Percentiles rank a stretch among this genome's conserved stretches.
These are phyloP conservation scores for Drosophila sulfurigaster DNA, from an alignment of 1,140 invertebrate genomes.

Conservation along the genomic window DNA sequence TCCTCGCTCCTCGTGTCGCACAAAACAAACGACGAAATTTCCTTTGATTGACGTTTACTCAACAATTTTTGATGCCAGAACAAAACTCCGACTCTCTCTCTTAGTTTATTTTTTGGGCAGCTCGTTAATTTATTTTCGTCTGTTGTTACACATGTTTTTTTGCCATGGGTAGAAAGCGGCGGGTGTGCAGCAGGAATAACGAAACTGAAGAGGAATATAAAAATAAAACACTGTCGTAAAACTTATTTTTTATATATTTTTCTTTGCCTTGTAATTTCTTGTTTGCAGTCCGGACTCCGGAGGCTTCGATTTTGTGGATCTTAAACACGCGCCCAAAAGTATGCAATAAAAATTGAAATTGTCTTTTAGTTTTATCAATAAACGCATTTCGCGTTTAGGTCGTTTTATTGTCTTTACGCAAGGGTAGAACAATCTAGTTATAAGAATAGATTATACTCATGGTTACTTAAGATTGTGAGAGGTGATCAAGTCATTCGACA, in stretches of 20 bases:
- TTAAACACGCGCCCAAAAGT: constrained; percentile 42
- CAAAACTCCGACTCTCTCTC: constrained; percentile 19
- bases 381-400: constrained; percentile 27
- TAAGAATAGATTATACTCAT: constrained; percentile 1
- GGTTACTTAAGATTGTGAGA: neutral
- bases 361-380: constrained; percentile 53
- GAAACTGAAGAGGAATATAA: constrained; percentile 32
- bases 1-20: neutral
- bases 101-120: constrained; percentile 8
- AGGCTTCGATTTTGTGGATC: constrained; percentile 20
- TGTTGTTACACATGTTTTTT: constrained; percentile 45
- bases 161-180: neutral
- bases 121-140: constrained; percentile 53
- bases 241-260: constrained; percentile 25
- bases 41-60: constrained; percentile 44
- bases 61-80: constrained; percentile 21
- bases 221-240: constrained; percentile 37
- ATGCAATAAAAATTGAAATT: constrained; percentile 48
- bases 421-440: constrained; percentile 3
- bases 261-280: constrained; percentile 12
- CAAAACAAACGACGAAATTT: constrained; percentile 40
- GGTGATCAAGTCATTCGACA: too few species aligned
- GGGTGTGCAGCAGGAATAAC: neutral
- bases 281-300: neutral
- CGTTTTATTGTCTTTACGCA: constrained; percentile 10